Base-by-base conservation (phyloP, 2,113 vertebrate genomes). In the Hyperoodon ampullatus region DNA sequence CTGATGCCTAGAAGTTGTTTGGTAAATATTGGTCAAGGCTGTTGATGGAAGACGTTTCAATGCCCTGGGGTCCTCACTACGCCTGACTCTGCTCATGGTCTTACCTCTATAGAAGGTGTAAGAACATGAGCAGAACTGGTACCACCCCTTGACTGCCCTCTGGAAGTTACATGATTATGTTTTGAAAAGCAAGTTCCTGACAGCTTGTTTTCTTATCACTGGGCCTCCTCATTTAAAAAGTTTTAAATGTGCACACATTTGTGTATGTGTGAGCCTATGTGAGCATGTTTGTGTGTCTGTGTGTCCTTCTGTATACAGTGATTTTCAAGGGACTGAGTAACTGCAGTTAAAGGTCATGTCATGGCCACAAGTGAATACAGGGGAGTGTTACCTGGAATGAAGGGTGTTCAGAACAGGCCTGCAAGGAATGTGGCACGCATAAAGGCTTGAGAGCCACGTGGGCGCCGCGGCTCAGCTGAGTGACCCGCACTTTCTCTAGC, bases 361-460 rank as follows among this genome's bases (percentile, higher is more conserved):
- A 61, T 83, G 87, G 47, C 19, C 13, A 55, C 15, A 33, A 35
- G 89, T 53, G 88, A 91, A 96, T 39, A 77, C 88, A 94, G 75
- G 78, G 23, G 42, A 75, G 81, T 78, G 71, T 96, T 91, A 94
- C 55, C 0, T 1, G 81, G 77, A 60, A 90, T 10, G 94, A 95
- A 96, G 91, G 11, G 66, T 90, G 90, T 93, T 92, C 68, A 39
- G 68, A 96, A 97, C 58, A 26, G 0, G 93, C 63, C 5, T 18
- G 55, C 72, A 86, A 93, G 74, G 84, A 95, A 95, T 16, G 30
- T 72, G 87, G 95, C 47, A 6, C 86, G 89, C 92, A 50, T 75
- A 35, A 2, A 4, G 83, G 92, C 70, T 91, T 95, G 19, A 96
- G 71, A 96, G 63, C 72, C 81, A 70, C 68, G 30, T 65, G 39